These are phyloP conservation scores for Drosophila neonasuta DNA, from an alignment of 2,888 invertebrate species.

Conservation along the genomic window DNA sequence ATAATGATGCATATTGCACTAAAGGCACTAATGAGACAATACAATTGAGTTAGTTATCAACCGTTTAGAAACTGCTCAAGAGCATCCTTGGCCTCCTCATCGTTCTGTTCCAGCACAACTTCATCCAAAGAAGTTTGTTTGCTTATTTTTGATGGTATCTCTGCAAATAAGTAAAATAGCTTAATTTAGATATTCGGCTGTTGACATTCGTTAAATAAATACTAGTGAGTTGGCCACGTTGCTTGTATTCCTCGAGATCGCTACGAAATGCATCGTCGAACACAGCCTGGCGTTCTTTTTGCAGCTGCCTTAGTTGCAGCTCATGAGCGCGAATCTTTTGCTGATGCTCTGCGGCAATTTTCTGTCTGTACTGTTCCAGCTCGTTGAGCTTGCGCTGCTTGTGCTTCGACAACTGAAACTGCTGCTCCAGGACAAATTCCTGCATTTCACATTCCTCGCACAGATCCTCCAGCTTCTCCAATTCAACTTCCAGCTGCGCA, in stretches of 20 bases:
- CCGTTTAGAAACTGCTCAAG: conserved; percentile 86
- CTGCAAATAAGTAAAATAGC: conserved; percentile 38
- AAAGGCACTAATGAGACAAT: conserved; percentile 46
- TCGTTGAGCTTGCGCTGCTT: conserved; percentile 86
- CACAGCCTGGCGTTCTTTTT: conserved; percentile 86
- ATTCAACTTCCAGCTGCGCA: conserved; percentile 84
- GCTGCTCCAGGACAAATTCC: conserved; percentile 85
- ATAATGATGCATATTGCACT: conserved; percentile 41
- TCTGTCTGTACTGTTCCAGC: conserved; percentile 82
- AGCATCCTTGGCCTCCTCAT: conserved; percentile 84
- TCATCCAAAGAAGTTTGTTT: conserved; percentile 84
- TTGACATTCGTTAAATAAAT: conserved; percentile 34
- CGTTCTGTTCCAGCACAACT: conserved; percentile 84
- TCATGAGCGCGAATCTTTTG: conserved; percentile 84
- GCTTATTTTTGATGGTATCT: conserved; percentile 68
- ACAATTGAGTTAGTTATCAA: conserved; percentile 55
- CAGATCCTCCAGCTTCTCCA: conserved; percentile 85
- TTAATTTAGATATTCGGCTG: neutral
- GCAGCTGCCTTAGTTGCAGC: conserved; percentile 83
- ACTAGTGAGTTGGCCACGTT: conserved; percentile 86
- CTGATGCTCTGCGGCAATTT: conserved; percentile 84
- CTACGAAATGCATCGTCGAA: conserved; percentile 88
- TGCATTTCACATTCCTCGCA: conserved; percentile 86
- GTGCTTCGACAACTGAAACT: conserved; percentile 85
- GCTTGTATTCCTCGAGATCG: conserved; percentile 86